These are phyloP conservation scores for Chelmon rostratus DNA, from an alignment of 2,797 vertebrate species.

Conservation along the genomic window DNA sequence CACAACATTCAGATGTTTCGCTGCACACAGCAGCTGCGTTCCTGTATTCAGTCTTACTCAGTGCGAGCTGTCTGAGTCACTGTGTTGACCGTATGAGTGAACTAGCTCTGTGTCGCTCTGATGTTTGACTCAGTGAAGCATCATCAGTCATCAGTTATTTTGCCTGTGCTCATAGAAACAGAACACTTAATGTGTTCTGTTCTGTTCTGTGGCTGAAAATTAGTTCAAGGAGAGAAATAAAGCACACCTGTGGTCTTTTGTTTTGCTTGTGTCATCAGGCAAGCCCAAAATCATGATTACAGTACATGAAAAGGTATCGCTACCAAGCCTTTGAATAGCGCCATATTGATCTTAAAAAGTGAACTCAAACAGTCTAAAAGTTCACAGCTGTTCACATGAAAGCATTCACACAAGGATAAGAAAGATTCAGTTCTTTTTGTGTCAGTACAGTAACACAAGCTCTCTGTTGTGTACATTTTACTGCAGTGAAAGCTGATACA, in stretches of 20 bases:
- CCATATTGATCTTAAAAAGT: not conserved
- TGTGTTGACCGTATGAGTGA: conserved; percentile 30
- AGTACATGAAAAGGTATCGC: not conserved
- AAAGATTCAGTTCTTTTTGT: conserved; percentile 1
- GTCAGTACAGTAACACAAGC: conserved; percentile 25
- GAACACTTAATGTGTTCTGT: too few species aligned
- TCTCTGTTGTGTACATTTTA: conserved; percentile 18
- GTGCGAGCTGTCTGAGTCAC: conserved; percentile 33
- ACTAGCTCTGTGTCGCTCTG: conserved; percentile 12
- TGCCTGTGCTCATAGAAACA: conserved; percentile 5
- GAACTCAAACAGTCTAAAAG: not conserved
- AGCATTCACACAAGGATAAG: not conserved
- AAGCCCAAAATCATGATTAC: not conserved
- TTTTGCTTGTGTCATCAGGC: not conserved
- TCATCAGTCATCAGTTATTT: conserved; percentile 10
- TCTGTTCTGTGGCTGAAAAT: too few species aligned
- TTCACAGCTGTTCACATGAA: too few species aligned
- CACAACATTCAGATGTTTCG: not conserved
- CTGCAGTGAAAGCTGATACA: conserved; percentile 53
- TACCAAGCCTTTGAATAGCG: not conserved
- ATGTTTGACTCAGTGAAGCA: conserved; percentile 10
- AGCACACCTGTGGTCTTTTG: not conserved
- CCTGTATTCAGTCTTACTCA: not conserved
- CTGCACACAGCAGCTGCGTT: conserved; percentile 4
- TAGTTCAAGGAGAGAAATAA: too few species aligned